Base-by-base conservation (phyloP, 2,888 invertebrate genomes). In the Oligia strigilis region DNA sequence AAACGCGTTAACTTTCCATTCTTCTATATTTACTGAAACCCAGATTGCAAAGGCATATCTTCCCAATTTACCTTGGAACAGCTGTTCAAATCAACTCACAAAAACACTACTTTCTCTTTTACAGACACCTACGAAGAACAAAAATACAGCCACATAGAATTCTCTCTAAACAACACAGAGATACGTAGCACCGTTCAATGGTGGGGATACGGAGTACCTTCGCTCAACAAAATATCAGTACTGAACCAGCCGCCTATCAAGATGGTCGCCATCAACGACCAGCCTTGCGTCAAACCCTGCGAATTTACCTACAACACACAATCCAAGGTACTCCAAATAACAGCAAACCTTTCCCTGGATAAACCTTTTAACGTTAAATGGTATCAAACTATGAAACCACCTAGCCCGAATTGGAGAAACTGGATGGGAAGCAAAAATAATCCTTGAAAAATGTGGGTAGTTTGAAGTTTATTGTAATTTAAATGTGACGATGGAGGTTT, bases 91-190 rank as follows among this genome's bases (percentile, higher is more conserved):
- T 36, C 9, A 19, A 64, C 8, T 64, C 9, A 4, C 8, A 36
- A 14, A 36, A 19, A 64, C 64, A 65, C 9, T 40, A 11, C 5
- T 40, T 17, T 8, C 23, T 55, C 40, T 14, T 4, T 66, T 79
- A 4, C 95, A 98, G 98, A 97, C 90, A 97, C 97, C 62, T 97
- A 97, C 87, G 97, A 97, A 91, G 97, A 98, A 88, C 97, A 97
- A 78, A 97, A 97, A 85, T 98, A 97, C 94, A 97, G 97, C 73
- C 94, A 97, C 87, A 95, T 98, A 43, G 94, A 96, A 62, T 97
- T 98, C 92, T 90, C 87, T 0, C 88, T 94, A 40, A 92, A 93
- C 70, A 86, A 93, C 64, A 94, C 93, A 1, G 93, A 94, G 49
- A 78, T 96, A 0, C 89, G 82, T 3, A 96, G 95, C 87, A 86